Base-by-base conservation (phyloP, 2,888 invertebrate genomes). In the Baccha elongata region DNA sequence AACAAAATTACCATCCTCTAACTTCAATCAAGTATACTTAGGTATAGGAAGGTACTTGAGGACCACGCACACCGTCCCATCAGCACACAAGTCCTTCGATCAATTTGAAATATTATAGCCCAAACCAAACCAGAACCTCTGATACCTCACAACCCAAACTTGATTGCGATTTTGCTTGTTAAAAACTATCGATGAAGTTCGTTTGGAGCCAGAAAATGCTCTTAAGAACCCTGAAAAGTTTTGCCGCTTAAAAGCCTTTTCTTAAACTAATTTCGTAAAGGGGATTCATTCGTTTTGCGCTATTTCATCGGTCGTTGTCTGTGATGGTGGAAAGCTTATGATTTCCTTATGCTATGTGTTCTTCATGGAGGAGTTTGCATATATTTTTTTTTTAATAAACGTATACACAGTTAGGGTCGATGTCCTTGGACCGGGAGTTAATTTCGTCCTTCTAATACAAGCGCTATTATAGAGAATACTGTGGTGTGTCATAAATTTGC, bases 181-280 rank as follows among this genome's bases (percentile, higher is more conserved):
- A 78, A 83, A 81, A 83, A 83, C 83, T 83, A 83, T 78, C 83
- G 78, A 78, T 72, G 67, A 78, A 83, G 78, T 83, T 84, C 79
- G 58, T 79, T 84, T 69, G 58, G 65, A n/a, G n/a, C n/a, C 55
- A 58, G 15, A 60, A 69, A 84, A 84, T 78, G 79, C 84, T 78
- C 84, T 84, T 74, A 72, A 84, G 79, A 69, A 73, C 79, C 73
- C 42, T 69, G 73, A 69, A 84, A 84, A 84, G 84, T 84, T 84
- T 79, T 42, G 76, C 67, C 68, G 79, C 73, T 79, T 84, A 74
- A 78, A 84, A 84, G 79, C 79, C 78, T 84, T 84, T 84, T 65
- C 64, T 69, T 84, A 84, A 84, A 84, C 84, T 74, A 84, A 84
- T 84, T 84, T 84, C 79, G 52, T 37, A 74, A 83, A 80, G 68